A percentile compares a stretch with the other conserved stretches of the same genome.
Conservation (phyloP, 2,113 vertebrate genomes). For the Pycnonotus jocosus region DNA sequence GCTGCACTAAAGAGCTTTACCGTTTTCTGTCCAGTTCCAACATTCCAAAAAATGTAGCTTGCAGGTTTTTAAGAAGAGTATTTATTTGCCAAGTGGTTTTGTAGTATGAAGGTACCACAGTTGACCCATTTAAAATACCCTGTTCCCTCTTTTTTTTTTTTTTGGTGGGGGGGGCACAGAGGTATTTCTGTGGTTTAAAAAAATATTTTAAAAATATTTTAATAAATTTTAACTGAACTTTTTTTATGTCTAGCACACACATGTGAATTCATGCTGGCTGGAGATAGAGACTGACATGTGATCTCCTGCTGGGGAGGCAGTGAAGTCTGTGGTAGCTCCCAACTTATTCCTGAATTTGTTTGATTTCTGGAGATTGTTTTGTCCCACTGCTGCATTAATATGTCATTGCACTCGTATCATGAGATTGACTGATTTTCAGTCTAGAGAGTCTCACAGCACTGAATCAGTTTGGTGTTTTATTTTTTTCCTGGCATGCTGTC, state of each 20-base stretch:
- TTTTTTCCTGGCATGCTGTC: background rate
- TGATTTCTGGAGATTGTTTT: background rate
- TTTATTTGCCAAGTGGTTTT: background rate
- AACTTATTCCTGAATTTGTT: background rate
- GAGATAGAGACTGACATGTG: background rate
- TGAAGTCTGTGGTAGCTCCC: background rate
- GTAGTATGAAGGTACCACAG: background rate
- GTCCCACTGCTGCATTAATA: background rate
- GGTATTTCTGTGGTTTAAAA: rapidly evolving
- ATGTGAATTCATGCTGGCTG: background rate
- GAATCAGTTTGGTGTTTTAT: background rate
- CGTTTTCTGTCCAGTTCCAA: background rate
- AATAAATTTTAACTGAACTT: background rate
- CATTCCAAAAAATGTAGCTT: background rate
- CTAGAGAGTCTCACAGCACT: background rate
- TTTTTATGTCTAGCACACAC: background rate
- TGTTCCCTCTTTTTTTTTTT: background rate
- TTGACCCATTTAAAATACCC: background rate
- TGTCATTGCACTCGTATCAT: background rate
- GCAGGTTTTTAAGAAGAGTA: background rate
- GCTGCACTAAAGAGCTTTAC: background rate
- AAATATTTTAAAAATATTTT: background rate
- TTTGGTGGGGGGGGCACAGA: background rate
- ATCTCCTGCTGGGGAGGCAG: background rate
- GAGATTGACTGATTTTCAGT: background rate